These are phyloP conservation scores for Auanema sp. DNA, from an alignment of 2,888 invertebrate genomes.

Conservation along the genomic window DNA sequence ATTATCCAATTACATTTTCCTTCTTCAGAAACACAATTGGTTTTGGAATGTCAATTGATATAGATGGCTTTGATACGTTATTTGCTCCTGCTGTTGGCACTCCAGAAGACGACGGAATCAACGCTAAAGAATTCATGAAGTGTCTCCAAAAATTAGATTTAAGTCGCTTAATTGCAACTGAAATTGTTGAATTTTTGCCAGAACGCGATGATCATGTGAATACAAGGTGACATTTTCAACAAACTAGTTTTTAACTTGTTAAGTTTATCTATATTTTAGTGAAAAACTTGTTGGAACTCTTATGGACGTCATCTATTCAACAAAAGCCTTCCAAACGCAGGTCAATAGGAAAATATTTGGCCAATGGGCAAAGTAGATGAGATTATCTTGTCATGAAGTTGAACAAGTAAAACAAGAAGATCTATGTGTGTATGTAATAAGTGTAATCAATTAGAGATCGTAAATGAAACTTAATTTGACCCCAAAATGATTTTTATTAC, in stretches of 20 bases:
- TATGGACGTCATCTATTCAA: slow-evolving; percentile 51
- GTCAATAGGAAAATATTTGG: no score
- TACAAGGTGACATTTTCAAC: slow-evolving; percentile 29
- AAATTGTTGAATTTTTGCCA: slow-evolving; percentile 57
- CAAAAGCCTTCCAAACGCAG: slow-evolving; percentile 42
- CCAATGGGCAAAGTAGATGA: no score
- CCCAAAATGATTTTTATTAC: no score
- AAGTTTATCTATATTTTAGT: slow-evolving; percentile 26
- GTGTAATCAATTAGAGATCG: no score
- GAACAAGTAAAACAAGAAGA: no score
- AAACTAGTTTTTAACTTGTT: neutral
- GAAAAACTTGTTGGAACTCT: slow-evolving; percentile 50
- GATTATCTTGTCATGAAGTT: no score
- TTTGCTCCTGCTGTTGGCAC: slow-evolving; percentile 58
- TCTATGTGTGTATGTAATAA: no score
- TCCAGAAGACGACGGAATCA: slow-evolving; percentile 50
- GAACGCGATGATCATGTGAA: slow-evolving; percentile 41
- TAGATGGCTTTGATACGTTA: slow-evolving; percentile 54
- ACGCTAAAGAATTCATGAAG: slow-evolving; percentile 54
- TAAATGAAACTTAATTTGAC: no score
- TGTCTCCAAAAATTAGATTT: slow-evolving; percentile 46
- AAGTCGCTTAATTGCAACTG: slow-evolving; percentile 49
- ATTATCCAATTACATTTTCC: slow-evolving; percentile 2
- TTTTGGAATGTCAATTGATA: slow-evolving; percentile 54
- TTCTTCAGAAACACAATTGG: slow-evolving; percentile 44